Evolutionary conservation across 2,797 vertebrate species (phyloP).

Genomic region (Amblyopsis hoosieri): DNA sequence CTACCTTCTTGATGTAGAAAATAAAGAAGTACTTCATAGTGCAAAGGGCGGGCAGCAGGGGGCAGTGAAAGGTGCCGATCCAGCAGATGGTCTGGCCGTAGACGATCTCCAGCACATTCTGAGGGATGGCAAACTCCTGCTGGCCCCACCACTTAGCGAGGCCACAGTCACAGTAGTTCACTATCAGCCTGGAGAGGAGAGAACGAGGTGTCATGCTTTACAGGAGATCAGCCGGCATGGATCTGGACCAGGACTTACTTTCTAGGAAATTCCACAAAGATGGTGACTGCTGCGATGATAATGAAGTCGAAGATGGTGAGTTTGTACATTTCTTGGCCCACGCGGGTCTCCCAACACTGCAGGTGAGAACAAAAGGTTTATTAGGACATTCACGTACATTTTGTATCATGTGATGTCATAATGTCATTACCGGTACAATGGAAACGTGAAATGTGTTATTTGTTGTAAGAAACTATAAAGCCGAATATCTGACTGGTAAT

Average conservation of each 20-base stretch:
- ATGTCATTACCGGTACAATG: too few relatives aligned
- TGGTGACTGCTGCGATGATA: slow-evolving; percentile 82
- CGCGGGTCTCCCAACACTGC: slow-evolving; percentile 95
- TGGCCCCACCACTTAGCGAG: slow-evolving; percentile 84
- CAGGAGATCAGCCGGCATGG: neutral
- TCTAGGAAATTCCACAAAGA: slow-evolving; percentile 92
- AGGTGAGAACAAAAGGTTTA: neutral
- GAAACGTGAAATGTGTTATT: too few relatives aligned
- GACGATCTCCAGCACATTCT: slow-evolving; percentile 91
- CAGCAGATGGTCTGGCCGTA: slow-evolving; percentile 98
- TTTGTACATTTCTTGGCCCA: slow-evolving; percentile 98
- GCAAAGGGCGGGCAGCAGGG: slow-evolving; percentile 91
- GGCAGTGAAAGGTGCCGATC: slow-evolving; percentile 95
- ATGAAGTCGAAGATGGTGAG: slow-evolving; percentile 96
- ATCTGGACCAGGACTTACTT: slow-evolving; percentile 79
- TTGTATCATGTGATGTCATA: too few relatives aligned
- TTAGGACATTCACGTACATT: neutral
- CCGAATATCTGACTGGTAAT: too few relatives aligned
- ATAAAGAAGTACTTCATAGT: slow-evolving; percentile 91
- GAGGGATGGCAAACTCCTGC: slow-evolving; percentile 90
- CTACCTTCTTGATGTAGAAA: slow-evolving; percentile 96
- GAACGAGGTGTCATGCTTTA: neutral
- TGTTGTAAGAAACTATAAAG: too few relatives aligned
- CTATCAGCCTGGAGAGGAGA: slow-evolving; percentile 81
- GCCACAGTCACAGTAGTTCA: slow-evolving; percentile 81